A percentile compares a stretch with the other conserved stretches of the same genome.
These are phyloP conservation scores for Cryptus viduatorius DNA, from an alignment of 2,888 invertebrate genomes.

Conservation along the genomic window DNA sequence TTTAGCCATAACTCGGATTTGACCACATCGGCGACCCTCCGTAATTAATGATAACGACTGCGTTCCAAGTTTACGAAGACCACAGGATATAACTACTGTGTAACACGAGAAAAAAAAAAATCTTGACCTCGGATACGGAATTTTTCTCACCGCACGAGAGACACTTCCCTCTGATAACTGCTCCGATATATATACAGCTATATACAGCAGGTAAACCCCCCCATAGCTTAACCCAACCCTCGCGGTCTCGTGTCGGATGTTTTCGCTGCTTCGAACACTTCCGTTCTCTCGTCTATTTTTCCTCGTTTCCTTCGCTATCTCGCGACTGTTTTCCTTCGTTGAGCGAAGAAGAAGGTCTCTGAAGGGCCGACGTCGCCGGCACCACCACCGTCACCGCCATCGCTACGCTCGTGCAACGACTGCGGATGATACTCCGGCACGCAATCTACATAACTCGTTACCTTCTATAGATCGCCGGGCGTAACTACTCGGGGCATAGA, in stretches of 20 bases:
- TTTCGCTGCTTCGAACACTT: conserved; percentile 34
- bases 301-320: conserved; percentile 55
- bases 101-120: background rate
- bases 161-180: background rate
- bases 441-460: conserved; percentile 71
- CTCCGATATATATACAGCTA: background rate
- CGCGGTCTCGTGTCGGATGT: conserved; percentile 2
- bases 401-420: conserved; percentile 56
- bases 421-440: conserved; percentile 69
- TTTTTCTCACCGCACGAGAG: conserved; percentile 33
- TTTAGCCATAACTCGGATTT: too few species aligned
- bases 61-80: background rate
- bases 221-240: background rate
- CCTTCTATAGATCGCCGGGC: conserved; percentile 40
- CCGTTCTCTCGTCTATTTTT: conserved; percentile 55
- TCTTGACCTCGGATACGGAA: conserved; percentile 25
- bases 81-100: background rate
- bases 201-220: background rate
- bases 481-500: background rate
- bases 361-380: conserved; percentile 51
- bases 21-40: background rate
- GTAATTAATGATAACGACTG: background rate
- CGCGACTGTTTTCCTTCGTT: conserved; percentile 52
- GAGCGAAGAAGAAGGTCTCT: conserved; percentile 35
- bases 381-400: background rate